Conservation (phyloP, 1,140 invertebrate genomes). For the Atta colombica region DNA sequence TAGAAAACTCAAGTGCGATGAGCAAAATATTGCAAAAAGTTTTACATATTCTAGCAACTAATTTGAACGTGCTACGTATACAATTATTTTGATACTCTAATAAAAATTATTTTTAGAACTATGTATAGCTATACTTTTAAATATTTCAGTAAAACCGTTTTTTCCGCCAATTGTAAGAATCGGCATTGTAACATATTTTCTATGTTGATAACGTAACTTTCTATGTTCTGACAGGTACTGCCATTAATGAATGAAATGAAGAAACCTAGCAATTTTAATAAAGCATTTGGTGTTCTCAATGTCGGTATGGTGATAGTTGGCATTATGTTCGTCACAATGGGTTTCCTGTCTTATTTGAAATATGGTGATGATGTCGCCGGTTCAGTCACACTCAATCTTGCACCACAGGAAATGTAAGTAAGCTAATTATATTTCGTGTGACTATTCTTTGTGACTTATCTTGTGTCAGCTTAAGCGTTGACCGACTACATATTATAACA, state of each 20-base stretch:
- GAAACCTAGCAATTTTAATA: constrained; percentile 92
- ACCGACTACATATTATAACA: constrained; percentile 51
- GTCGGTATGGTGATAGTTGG: constrained; percentile 94
- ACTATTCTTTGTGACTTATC: not conserved
- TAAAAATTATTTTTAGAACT: too few relatives aligned
- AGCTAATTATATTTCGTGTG: not conserved
- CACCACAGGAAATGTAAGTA: constrained; percentile 88
- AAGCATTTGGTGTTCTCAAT: constrained; percentile 93
- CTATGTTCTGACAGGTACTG: constrained; percentile 89
- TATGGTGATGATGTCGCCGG: constrained; percentile 91
- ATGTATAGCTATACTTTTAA: too few relatives aligned
- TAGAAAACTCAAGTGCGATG: too few relatives aligned
- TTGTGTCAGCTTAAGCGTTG: not conserved
- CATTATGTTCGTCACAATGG: constrained; percentile 91
- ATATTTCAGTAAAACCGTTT: too few relatives aligned
- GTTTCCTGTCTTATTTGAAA: constrained; percentile 94
- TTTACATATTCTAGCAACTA: too few relatives aligned
- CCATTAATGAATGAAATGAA: constrained; percentile 97
- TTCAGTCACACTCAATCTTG: constrained; percentile 92
- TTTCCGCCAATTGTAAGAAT: too few relatives aligned
- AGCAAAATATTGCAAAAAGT: too few relatives aligned
- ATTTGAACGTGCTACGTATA: too few relatives aligned
- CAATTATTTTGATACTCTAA: too few relatives aligned
- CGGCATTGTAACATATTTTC: too few relatives aligned
- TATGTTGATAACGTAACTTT: not conserved